Conservation (phyloP, 2,113 vertebrate species). For the Choloepus hoffmanni region DNA sequence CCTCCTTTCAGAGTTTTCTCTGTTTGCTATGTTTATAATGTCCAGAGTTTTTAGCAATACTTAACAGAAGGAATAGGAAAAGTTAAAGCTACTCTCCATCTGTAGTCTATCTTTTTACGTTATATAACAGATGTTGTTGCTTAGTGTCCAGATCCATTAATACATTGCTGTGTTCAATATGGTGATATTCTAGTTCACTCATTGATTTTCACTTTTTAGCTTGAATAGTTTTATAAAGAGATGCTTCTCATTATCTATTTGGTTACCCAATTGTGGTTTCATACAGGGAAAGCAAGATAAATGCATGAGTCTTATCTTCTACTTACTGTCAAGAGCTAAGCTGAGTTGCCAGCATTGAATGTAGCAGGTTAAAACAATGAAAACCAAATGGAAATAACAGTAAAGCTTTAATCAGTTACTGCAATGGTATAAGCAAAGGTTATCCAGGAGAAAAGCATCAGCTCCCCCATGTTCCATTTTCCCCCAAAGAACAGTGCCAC, state of each 20-base stretch:
- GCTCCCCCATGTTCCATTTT: too few relatives aligned
- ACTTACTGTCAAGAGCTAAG: not conserved
- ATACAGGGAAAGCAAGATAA: not conserved
- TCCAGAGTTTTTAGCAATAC: not conserved
- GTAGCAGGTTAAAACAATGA: too few relatives aligned
- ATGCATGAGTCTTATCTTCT: not conserved
- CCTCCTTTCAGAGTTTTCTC: not conserved
- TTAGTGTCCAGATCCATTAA: not conserved
- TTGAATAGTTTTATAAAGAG: not conserved
- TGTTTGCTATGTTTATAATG: not conserved
- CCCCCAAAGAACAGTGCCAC: too few relatives aligned
- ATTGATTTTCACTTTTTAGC: not conserved
- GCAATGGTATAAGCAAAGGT: too few relatives aligned
- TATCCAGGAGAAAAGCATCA: too few relatives aligned
- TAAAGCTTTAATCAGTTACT: too few relatives aligned
- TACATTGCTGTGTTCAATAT: not conserved
- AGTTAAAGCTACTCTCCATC: not conserved
- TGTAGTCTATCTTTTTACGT: not conserved
- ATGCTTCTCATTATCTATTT: not conserved
- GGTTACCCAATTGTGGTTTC: not conserved
- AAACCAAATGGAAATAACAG: too few relatives aligned
- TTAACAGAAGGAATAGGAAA: not conserved
- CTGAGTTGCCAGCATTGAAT: too few relatives aligned
- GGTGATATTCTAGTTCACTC: not conserved
- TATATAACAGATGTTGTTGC: not conserved